These are phyloP conservation scores for Callyntrura guangdongensis DNA, from an alignment of 2,888 invertebrate genomes.

Conservation along the genomic window DNA sequence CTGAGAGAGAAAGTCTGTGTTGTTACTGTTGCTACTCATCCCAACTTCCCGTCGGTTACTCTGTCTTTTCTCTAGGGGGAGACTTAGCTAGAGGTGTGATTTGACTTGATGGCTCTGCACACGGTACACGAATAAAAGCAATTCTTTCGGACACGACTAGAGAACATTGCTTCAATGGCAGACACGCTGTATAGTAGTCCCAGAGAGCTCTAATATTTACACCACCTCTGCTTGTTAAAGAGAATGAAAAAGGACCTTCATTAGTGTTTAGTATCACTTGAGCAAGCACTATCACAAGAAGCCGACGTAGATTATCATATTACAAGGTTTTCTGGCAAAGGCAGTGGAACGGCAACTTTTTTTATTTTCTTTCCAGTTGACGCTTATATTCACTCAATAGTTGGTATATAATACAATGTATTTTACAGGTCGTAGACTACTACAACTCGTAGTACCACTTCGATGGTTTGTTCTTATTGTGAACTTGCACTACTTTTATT, in stretches of 20 bases:
- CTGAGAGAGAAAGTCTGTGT: slow-evolving; percentile 71
- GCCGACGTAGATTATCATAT: slow-evolving; percentile 5
- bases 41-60: slow-evolving; percentile 27
- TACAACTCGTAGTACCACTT: background rate
- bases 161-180: background rate
- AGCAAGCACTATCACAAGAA: background rate
- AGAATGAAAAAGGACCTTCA: background rate
- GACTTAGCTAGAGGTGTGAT: slow-evolving; percentile 44
- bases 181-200: background rate
- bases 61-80: slow-evolving; percentile 13
- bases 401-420: too few relatives aligned
- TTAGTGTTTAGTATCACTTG: background rate
- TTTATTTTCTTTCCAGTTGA: background rate
- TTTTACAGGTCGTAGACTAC: background rate
- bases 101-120: slow-evolving; percentile 50
- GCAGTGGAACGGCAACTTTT: background rate
- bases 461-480: background rate
- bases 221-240: background rate
- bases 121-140: background rate
- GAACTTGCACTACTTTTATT: background rate
- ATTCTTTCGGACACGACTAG: background rate
- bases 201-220: background rate
- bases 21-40: slow-evolving; percentile 55
- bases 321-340: background rate
- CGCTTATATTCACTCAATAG: background rate